These are phyloP conservation scores for Melanotaenia trifasciata DNA, from an alignment of 2,797 vertebrate genomes.

Conservation along the genomic window DNA sequence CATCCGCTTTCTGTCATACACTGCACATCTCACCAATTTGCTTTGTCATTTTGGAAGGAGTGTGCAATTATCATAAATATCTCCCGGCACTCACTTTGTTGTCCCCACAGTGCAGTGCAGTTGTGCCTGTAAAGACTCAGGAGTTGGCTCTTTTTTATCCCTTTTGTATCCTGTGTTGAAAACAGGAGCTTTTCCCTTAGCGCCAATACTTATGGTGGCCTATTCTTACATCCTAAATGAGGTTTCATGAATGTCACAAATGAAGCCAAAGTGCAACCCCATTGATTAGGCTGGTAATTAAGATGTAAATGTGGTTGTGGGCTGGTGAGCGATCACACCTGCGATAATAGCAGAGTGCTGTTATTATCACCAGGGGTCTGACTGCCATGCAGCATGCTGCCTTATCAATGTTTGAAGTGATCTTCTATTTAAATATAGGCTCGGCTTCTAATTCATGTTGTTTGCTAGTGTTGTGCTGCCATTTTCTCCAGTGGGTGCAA, in stretches of 20 bases:
- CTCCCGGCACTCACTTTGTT: constrained; percentile 53
- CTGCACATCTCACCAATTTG: constrained; percentile 71
- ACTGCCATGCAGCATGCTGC: constrained; percentile 60
- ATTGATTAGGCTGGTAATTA: constrained; percentile 85
- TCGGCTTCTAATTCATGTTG: constrained; percentile 63
- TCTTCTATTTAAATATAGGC: constrained; percentile 77
- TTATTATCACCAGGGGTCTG: constrained; percentile 77
- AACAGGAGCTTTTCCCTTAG: constrained; percentile 61
- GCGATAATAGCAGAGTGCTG: constrained; percentile 79
- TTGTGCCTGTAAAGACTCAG: constrained; percentile 23
- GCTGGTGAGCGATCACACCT: constrained; percentile 81
- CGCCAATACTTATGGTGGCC: constrained; percentile 67
- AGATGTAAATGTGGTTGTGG: constrained; percentile 83
- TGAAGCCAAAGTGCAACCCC: constrained; percentile 78
- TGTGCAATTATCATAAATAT: constrained; percentile 74
- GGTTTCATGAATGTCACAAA: constrained; percentile 77
- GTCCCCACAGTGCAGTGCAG: constrained; percentile 17
- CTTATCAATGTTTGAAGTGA: constrained; percentile 78
- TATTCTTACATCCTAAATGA: constrained; percentile 75
- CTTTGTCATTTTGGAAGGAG: constrained; percentile 75
- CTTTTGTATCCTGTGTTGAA: constrained; percentile 52
- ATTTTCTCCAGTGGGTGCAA: constrained; percentile 64
- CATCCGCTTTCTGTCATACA: constrained; percentile 80
- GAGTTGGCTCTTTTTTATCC: constrained; percentile 22
- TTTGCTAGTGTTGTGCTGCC: constrained; percentile 55